Percentiles rank a stretch among this genome's conserved stretches.
phyloP scores from a whole-genome alignment of 2,113 vertebrate species.

The Triplophysa rosa region DNA sequence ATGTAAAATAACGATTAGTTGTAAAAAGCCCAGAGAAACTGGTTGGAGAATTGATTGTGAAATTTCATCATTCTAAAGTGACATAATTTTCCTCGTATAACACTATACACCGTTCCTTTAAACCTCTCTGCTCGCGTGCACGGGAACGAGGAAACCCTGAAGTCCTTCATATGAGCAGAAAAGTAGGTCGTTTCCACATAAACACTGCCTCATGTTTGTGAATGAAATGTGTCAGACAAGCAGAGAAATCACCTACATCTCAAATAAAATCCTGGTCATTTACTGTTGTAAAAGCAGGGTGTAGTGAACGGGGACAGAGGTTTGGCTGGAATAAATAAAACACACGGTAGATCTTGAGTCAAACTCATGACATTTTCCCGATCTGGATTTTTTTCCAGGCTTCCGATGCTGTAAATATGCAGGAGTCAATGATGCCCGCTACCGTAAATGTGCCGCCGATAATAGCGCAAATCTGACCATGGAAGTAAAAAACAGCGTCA shows the following conservation, averaged over 20 bases:
- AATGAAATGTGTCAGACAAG: background rate
- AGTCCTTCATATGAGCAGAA: background rate
- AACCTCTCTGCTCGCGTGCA: background rate
- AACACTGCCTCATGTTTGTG: background rate
- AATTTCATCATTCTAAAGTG: slow-evolving; percentile 3
- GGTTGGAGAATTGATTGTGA: background rate
- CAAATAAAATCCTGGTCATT: background rate
- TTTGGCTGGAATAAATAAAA: slow-evolving; percentile 39
- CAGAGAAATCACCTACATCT: background rate
- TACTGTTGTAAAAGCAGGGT: background rate
- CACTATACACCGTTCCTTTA: background rate
- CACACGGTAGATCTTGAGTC: background rate
- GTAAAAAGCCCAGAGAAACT: background rate
- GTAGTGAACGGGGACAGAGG: slow-evolving; percentile 4
- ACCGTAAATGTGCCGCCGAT: slow-evolving; percentile 98
- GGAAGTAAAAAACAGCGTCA: background rate
- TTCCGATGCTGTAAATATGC: slow-evolving; percentile 97
- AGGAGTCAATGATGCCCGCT: slow-evolving; percentile 96
- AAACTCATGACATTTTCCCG: slow-evolving; percentile 88
- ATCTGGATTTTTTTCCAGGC: slow-evolving; percentile 99
- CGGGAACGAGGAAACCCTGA: background rate
- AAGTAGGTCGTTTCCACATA: background rate
- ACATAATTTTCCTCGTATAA: background rate
- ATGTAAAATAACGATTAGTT: too few species aligned
- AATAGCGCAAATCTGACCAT: slow-evolving; percentile 92